These are phyloP conservation scores for Australoheros facetus DNA, from an alignment of 2,797 vertebrate genomes.

Conservation along the genomic window DNA sequence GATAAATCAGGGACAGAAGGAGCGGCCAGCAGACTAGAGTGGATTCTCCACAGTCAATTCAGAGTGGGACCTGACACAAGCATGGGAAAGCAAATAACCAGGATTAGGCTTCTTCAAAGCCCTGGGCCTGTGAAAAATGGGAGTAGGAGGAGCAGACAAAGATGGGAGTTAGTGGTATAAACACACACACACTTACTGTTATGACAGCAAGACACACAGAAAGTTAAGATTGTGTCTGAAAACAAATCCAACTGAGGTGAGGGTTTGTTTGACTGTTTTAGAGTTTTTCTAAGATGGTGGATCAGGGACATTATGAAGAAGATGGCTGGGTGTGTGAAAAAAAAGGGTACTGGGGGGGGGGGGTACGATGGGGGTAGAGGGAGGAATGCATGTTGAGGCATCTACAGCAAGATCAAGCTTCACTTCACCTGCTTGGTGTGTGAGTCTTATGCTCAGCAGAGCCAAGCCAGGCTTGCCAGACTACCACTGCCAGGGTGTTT, in stretches of 20 bases:
- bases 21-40: slow-evolving; percentile 64
- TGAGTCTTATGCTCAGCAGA: slow-evolving; percentile 27
- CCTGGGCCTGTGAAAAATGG: slow-evolving; percentile 73
- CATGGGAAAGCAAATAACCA: slow-evolving; percentile 85
- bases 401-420: slow-evolving; percentile 54
- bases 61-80: slow-evolving; percentile 76
- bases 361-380: slow-evolving; percentile 5
- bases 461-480: slow-evolving; percentile 35
- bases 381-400: slow-evolving; percentile 57
- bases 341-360: neutral
- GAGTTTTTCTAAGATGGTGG: slow-evolving; percentile 30
- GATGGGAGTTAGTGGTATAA: slow-evolving; percentile 47
- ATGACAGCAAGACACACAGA: slow-evolving; percentile 24
- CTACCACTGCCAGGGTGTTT: slow-evolving; percentile 31
- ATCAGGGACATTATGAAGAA: slow-evolving; percentile 27
- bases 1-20: slow-evolving; percentile 78
- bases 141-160: slow-evolving; percentile 75
- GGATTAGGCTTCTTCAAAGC: slow-evolving; percentile 82
- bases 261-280: slow-evolving; percentile 46
- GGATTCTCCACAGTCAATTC: slow-evolving; percentile 79
- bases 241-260: slow-evolving; percentile 39
- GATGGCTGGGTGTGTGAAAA: slow-evolving; percentile 1
- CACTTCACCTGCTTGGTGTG: slow-evolving; percentile 56
- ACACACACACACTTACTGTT: slow-evolving; percentile 6
- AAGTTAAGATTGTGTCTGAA: slow-evolving; percentile 50